A percentile compares a stretch with the other conserved stretches of the same genome.
Evolutionary conservation across 2,888 invertebrate species (phyloP).

Genomic region (Branchellion lobata): DNA sequence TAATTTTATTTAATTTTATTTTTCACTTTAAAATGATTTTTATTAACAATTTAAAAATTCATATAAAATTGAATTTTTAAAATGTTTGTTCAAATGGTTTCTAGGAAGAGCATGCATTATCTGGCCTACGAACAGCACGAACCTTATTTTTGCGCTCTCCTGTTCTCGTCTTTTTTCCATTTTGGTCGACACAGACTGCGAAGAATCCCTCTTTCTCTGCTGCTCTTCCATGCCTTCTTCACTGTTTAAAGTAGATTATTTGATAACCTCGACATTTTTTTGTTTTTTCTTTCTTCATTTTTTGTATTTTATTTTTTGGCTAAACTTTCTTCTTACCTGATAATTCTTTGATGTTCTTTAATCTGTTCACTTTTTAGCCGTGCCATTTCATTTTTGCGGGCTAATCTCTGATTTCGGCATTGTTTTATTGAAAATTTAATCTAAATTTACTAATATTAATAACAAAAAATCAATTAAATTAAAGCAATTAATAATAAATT

Average conservation of each 20-base stretch:
- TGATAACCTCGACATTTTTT: neutral
- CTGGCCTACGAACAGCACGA: no score
- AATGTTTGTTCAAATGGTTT: no score
- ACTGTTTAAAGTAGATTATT: neutral
- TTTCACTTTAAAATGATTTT: no score
- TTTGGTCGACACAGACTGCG: neutral
- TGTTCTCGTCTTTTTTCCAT: constrained; percentile 9
- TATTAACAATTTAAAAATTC: no score
- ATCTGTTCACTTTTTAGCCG: constrained; percentile 18
- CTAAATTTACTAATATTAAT: neutral
- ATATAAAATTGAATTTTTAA: no score
- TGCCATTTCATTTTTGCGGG: constrained; percentile 20
- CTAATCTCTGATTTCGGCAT: neutral
- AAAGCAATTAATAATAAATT: no score
- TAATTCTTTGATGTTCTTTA: constrained; percentile 19
- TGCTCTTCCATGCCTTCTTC: neutral
- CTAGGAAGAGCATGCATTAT: no score
- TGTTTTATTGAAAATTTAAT: no score
- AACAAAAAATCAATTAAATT: no score
- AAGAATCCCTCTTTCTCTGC: neutral
- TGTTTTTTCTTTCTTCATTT: neutral
- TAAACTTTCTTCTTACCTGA: neutral
- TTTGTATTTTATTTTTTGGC: no score
- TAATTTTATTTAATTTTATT: no score
- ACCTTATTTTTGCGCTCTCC: constrained; percentile 17